Base-by-base conservation (phyloP, 2,888 invertebrate species). In the Rhagonycha lutea region DNA sequence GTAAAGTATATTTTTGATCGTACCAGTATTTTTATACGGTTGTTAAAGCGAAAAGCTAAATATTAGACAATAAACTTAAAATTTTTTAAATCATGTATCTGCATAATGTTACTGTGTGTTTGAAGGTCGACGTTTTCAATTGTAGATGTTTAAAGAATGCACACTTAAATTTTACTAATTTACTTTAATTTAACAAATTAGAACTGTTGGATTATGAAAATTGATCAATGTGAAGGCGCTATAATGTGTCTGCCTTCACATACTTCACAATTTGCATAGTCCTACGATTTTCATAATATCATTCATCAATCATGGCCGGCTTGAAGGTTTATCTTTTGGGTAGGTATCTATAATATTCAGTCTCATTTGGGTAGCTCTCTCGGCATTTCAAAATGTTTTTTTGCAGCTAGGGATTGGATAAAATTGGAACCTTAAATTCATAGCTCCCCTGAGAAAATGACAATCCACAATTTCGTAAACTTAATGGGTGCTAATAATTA, bases 1-100 rank as follows among this genome's bases (percentile, higher is more conserved):
- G n/a, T 47, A n/a, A 47, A 7, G n/a, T 47, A 47, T 73, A 75
- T 77, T 77, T 77, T 77, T 75, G 69, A 77, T 70, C 61, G 32
- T 32, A 70, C 75, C 75, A 75, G 75, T 77, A 77, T 77, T 77
- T 77, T 77, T 77, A 74, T 77, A 77, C 75, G 70, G 70, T 74
- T 76, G 69, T 72, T 60, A 75, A 73, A 28, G 69, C 72, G 68
- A 68, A 72, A 69, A 65, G 32, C 29, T 23, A 24, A 69, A 62
- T 60, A 29, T 61, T 69, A 73, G 77, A 74, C 77, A 73, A 77
- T 74, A 77, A 77, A 74, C 68, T 26, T 4, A 65, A 65, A 18
- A 4, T 65, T 65, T 65, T 14, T 68, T 10, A 29, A 65, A 24
- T 18, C 63, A 14, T 65, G 23, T 23, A 62, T 24, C 26, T 26